Evolutionary conservation across 2,797 vertebrate species (phyloP).

Genomic region (Danio albolineatus): DNA sequence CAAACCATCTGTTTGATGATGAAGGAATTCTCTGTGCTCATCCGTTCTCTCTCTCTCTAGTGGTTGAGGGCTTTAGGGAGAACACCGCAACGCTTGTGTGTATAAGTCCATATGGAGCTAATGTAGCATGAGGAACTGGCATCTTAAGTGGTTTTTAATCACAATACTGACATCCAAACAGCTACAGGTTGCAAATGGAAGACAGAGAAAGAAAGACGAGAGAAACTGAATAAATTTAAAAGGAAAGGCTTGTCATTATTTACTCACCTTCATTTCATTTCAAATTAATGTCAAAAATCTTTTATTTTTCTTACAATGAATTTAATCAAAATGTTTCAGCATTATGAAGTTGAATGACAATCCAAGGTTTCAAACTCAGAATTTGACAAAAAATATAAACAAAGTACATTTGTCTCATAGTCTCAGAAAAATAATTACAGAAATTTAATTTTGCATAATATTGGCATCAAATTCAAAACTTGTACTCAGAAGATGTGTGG

Average conservation of each 20-base stretch:
- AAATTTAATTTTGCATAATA: too few species aligned
- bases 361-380: too few species aligned
- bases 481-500: too few species aligned
- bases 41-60: conserved; percentile 42
- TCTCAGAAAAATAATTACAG: too few species aligned
- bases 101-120: conserved; percentile 56
- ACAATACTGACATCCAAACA: conserved; percentile 33
- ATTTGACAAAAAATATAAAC: too few species aligned
- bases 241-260: not conserved
- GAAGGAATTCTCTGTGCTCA: not conserved
- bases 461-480: too few species aligned
- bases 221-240: not conserved
- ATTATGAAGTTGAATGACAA: too few species aligned
- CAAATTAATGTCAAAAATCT: not conserved
- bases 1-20: conserved; percentile 44
- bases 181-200: conserved; percentile 48
- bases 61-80: conserved; percentile 46
- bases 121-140: conserved; percentile 50
- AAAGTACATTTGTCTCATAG: too few species aligned
- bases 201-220: conserved; percentile 21
- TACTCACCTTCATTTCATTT: not conserved
- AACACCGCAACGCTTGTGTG: conserved; percentile 37
- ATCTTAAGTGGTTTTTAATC: conserved; percentile 60
- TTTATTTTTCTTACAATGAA: not conserved
- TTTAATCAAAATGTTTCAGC: not conserved